Evolutionary conservation across 92 coral and sea anemone species (phyloP).

Genomic region (Paramuricea clavata): DNA sequence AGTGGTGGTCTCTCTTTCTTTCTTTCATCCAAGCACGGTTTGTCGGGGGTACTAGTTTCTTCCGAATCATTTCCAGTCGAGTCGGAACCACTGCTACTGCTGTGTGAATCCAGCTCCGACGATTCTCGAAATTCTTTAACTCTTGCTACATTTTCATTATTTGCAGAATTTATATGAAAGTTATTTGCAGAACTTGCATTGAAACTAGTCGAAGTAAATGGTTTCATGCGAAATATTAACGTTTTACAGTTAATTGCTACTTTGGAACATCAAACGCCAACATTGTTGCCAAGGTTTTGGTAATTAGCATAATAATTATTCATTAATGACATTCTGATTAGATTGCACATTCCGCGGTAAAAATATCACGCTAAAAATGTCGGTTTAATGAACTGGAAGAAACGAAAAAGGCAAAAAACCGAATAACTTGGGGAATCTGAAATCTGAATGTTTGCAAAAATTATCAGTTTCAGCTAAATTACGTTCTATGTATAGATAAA

Average conservation of each 20-base stretch:
- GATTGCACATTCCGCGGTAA: background rate
- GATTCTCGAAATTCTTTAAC: background rate
- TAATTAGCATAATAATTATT: background rate
- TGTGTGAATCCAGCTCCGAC: background rate
- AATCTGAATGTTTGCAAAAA: too few relatives aligned
- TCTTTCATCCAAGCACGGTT: background rate
- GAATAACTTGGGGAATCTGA: too few relatives aligned
- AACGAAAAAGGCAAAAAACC: background rate
- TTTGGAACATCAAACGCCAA: background rate
- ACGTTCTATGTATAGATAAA: too few relatives aligned
- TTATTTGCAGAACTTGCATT: too few relatives aligned
- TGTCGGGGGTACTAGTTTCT: conserved; percentile 12
- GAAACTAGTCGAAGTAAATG: background rate
- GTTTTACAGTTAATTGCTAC: background rate
- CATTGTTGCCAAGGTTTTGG: conserved; percentile 13
- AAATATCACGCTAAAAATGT: background rate
- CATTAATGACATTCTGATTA: background rate
- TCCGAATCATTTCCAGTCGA: conserved; percentile 37
- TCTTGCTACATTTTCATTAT: background rate
- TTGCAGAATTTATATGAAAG: background rate
- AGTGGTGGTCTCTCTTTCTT: conserved; percentile 9
- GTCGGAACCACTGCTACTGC: conserved; percentile 7
- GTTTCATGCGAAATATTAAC: conserved; percentile 7
- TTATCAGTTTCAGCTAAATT: too few relatives aligned
- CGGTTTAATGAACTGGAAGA: too few relatives aligned